Percentiles rank a stretch among this genome's conserved stretches.
Evolutionary conservation across 2,113 vertebrate genomes (phyloP).

Genomic region (Dicaeum eximium): DNA sequence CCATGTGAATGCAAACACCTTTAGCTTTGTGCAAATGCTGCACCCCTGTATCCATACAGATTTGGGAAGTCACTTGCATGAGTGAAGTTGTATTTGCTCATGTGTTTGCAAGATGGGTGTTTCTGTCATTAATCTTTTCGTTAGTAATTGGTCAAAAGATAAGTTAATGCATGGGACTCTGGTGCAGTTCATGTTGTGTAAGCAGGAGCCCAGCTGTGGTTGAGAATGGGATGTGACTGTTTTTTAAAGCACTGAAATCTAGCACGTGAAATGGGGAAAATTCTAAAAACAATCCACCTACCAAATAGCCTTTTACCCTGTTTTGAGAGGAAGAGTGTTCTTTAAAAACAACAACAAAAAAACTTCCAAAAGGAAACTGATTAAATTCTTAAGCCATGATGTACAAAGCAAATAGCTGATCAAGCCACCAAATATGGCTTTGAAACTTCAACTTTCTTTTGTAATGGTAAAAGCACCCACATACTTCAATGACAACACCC

Average conservation of each 20-base stretch:
- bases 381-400: conserved; percentile 47
- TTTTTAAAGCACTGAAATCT: not conserved
- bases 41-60: not conserved
- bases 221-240: not conserved
- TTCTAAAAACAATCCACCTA: not conserved
- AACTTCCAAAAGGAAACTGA: conserved; percentile 25
- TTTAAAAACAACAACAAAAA: not conserved
- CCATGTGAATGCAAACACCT: not conserved
- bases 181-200: not conserved
- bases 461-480: not conserved
- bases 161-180: not conserved
- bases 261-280: not conserved
- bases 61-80: not conserved
- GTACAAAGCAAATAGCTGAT: conserved; percentile 28
- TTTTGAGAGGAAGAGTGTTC: not conserved
- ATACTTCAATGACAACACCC: not conserved
- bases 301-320: not conserved
- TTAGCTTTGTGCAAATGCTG: not conserved
- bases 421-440: conserved; percentile 50
- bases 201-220: not conserved
- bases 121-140: not conserved
- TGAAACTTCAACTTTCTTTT: conserved; percentile 24
- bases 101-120: not conserved
- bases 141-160: not conserved
- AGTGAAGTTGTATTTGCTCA: not conserved